These are phyloP conservation scores for Antechinus flavipes DNA, from an alignment of 2,113 vertebrate species.

Conservation along the genomic window DNA sequence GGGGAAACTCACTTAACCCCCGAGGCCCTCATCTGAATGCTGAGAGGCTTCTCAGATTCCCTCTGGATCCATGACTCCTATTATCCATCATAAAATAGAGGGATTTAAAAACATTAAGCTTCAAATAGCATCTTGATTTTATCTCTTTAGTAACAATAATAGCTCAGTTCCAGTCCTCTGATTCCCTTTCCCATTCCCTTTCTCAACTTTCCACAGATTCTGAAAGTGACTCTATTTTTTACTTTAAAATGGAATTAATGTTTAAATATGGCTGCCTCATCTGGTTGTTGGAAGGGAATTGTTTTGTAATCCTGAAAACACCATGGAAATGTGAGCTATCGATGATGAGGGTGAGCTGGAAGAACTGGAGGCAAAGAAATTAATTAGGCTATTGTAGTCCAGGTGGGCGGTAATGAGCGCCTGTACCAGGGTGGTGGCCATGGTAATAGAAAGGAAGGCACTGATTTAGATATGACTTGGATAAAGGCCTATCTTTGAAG, in stretches of 20 bases:
- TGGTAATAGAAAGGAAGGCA: neutral
- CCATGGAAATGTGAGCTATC: neutral
- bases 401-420: neutral
- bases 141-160: neutral
- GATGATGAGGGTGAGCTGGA: neutral
- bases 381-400: neutral
- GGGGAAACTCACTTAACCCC: neutral
- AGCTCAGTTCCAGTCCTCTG: neutral
- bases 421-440: neutral
- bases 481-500: constrained; percentile 2
- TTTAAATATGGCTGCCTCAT: neutral
- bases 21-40: neutral
- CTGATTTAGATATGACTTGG: neutral
- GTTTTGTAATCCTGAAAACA: neutral
- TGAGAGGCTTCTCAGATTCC: neutral
- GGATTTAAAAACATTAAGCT: neutral
- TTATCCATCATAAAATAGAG: neutral
- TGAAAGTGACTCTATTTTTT: neutral
- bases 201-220: neutral
- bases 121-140: neutral
- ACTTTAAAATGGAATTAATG: neutral
- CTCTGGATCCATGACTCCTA: neutral
- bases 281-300: neutral
- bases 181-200: neutral
- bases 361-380: neutral